Conservation (phyloP, 2,888 invertebrate species). For the Rhagonycha fulva region DNA sequence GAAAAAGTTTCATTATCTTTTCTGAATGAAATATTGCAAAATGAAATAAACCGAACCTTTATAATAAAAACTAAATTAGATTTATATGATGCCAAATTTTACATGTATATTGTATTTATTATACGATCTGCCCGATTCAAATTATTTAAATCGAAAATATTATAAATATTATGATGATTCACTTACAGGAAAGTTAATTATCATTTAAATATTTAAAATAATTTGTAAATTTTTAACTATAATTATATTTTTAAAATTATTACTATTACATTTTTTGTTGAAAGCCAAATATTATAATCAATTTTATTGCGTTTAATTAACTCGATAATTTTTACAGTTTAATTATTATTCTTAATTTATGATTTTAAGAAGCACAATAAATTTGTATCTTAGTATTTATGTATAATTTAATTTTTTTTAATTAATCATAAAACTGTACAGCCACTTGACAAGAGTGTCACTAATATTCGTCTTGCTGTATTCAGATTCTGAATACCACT, state of each 20-base stretch:
- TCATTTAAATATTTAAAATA: too few species aligned
- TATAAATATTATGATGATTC: background rate
- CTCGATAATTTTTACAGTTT: too few species aligned
- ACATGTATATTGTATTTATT: background rate
- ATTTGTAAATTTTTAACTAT: too few species aligned
- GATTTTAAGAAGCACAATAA: background rate
- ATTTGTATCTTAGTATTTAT: background rate
- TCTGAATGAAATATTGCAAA: conserved; percentile 7
- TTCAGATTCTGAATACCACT: background rate
- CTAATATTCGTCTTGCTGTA: background rate
- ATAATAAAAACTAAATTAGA: background rate
- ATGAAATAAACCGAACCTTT: background rate
- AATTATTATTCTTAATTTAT: background rate
- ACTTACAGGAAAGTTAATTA: background rate
- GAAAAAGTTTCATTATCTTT: conserved; percentile 18
- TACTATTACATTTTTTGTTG: too few species aligned
- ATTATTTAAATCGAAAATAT: background rate
- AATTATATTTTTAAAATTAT: too few species aligned
- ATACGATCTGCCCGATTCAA: background rate
- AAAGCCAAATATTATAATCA: too few species aligned
- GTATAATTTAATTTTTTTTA: background rate
- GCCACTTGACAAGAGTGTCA: background rate
- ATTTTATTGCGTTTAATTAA: too few species aligned
- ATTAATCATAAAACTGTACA: background rate
- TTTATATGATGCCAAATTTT: background rate